Percentiles rank a stretch among this genome's conserved stretches.
phyloP scores from a whole-genome alignment of 2,888 invertebrate species.

The Lomographa bimaculata region DNA sequence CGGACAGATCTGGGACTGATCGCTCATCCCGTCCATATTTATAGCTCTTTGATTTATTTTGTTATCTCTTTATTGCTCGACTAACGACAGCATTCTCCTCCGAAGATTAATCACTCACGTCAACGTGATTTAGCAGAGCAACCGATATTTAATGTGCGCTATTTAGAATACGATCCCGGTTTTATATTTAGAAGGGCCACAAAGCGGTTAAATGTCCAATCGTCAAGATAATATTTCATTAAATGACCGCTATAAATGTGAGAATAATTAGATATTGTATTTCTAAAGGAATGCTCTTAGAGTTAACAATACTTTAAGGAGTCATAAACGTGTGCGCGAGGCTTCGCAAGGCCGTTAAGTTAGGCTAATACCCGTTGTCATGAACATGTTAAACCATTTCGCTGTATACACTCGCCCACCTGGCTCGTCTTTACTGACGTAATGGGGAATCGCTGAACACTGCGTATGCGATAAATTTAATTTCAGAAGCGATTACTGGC shows the following conservation, averaged over 20 bases:
- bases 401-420: constrained; percentile 41
- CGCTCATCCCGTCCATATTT: constrained; percentile 76
- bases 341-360: constrained; percentile 37
- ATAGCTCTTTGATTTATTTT: constrained; percentile 82
- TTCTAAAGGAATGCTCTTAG: constrained; percentile 35
- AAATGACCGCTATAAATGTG: constrained; percentile 38
- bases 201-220: constrained; percentile 67
- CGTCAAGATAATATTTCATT: constrained; percentile 56
- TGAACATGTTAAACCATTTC: constrained; percentile 42
- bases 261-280: constrained; percentile 49
- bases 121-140: constrained; percentile 81
- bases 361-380: constrained; percentile 39
- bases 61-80: constrained; percentile 80
- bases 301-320: constrained; percentile 32
- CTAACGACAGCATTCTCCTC: constrained; percentile 81
- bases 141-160: constrained; percentile 79
- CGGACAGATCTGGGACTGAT: constrained; percentile 75
- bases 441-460: constrained; percentile 27
- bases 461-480: constrained; percentile 39
- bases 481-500: constrained; percentile 53
- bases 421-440: constrained; percentile 37
- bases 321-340: constrained; percentile 33
- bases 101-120: constrained; percentile 79
- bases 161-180: constrained; percentile 70
- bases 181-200: constrained; percentile 72